Evolutionary conservation across 1,140 invertebrate species (phyloP), one percentile per base, ranked within the genome.

Genomic region (Andricus grossulariae): DNA sequence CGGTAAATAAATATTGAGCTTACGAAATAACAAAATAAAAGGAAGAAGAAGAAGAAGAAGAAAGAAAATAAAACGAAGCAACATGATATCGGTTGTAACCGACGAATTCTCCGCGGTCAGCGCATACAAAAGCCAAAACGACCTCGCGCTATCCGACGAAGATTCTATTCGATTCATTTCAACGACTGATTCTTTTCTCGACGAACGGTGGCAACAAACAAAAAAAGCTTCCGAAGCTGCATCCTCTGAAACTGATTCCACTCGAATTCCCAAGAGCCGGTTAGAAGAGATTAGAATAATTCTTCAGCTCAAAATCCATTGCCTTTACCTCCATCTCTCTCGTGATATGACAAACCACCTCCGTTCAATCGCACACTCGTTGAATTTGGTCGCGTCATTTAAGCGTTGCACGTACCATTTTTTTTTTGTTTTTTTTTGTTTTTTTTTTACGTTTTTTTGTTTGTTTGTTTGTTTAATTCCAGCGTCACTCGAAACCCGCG

Each of bases 401-500:
- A 85, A 83, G 80, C 77, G 45, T 74, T 77, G 73, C 73, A 71
- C 51, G 73, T 80, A 70, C 72, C 76, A 55, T 78, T 73, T 71
- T 80, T 54, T 73, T 50, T 75, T 74, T 32, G 3, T 1, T 25
- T 25, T 25, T 25, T 25, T 25, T 25, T 25, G 1, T 25, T 25
- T n/a, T n/a, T n/a, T n/a, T n/a, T n/a, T n/a, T n/a, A n/a, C n/a
- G n/a, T n/a, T n/a, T 10, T 73, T 49, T 75, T 72, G 50, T 74
- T 78, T 78, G 25, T 79, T 21, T 75, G 55, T 74, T 76, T 45
- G 18, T 79, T 66, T 73, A 80, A 77, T 78, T 79, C 72, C 79
- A 85, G 76, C 76, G 76, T 86, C 79, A 82, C 78, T 85, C 78
- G 75, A 84, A 84, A 75, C 76, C 71, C 76, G 79, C 83, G 76